These are phyloP conservation scores for Pangasianodon hypophthalmus DNA, from an alignment of 2,113 vertebrate genomes.

Conservation along the genomic window DNA sequence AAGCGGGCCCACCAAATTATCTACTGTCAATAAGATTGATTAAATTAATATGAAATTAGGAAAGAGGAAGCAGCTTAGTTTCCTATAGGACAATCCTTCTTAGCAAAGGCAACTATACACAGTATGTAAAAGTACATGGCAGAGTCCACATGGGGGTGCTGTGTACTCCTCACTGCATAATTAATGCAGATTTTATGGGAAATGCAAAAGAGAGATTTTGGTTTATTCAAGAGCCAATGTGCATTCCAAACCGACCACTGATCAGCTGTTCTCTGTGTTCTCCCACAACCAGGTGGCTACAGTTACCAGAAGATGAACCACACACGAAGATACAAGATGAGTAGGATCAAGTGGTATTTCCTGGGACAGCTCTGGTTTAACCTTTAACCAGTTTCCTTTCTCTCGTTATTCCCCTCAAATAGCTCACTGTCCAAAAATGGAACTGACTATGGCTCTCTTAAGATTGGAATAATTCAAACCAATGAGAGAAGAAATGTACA, in stretches of 20 bases:
- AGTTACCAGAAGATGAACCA: not conserved
- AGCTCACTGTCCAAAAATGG: slow-evolving; percentile 13
- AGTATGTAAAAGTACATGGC: not conserved
- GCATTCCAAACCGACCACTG: slow-evolving; percentile 4
- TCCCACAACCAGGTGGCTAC: slow-evolving; percentile 16
- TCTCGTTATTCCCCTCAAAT: not conserved
- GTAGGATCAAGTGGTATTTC: slow-evolving; percentile 7
- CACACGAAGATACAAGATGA: not conserved
- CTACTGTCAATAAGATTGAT: not conserved
- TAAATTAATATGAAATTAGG: not conserved
- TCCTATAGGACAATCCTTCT: not conserved
- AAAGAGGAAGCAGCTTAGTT: not conserved
- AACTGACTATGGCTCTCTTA: not conserved
- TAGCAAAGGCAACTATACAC: not conserved
- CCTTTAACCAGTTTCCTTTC: slow-evolving; percentile 11
- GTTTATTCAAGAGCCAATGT: not conserved
- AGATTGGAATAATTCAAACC: not conserved
- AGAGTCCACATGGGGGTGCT: not conserved
- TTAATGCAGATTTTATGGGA: not conserved
- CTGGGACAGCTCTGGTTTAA: not conserved
- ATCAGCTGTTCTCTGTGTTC: slow-evolving; percentile 15
- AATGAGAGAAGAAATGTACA: not conserved
- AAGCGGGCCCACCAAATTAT: not conserved
- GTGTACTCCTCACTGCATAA: not conserved
- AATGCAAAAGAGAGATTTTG: not conserved